Base-by-base conservation (phyloP, 1,140 invertebrate genomes). In the Zaprionus nigranus region DNA sequence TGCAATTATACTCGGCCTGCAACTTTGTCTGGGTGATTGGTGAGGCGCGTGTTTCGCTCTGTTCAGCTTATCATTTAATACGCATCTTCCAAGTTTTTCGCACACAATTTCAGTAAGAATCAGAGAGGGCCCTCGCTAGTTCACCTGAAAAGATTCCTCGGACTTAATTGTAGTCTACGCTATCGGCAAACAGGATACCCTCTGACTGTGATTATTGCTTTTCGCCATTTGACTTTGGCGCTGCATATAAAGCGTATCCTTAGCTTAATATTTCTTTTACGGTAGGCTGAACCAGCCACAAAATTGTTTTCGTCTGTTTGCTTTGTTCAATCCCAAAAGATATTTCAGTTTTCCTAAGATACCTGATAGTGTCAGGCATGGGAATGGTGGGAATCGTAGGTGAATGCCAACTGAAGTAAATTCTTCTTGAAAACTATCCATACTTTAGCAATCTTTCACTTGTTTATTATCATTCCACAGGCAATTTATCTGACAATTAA, bases 1-100 rank as follows among this genome's bases (percentile, higher is more conserved):
- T 79, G 83, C 82, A 86, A 86, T 86, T 86, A 86, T 77, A 65
- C 49, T 13, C 30, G 22, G 28, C 26, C 63, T 60, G 63, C 68
- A 76, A 83, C 76, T 69, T 71, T 71, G 72, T 72, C 73, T 64
- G 78, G 54, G 58, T 46, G 65, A 60, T 79, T 70, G 63, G 51
- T 71, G 49, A 64, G 61, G 46, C 73, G 59, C 66, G 68, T 72
- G 74, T 66, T 71, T 49, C 22, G 60, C 60, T 59, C 58, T 65
- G 71, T 63, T 64, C 68, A 67, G 71, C 72, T 77, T 86, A 86
- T 86, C 82, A 86, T 86, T 86, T 86, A 86, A 86, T 82, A 86
- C 83, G 82, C 79, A 86, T 86, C 82, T 86, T 69, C 49, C 60
- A 82, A 62, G 46, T 83, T 77, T 73, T 82, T 84, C 81, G 74